Conservation (phyloP, 2,797 vertebrate species). For the Bradypodion pumilum region DNA sequence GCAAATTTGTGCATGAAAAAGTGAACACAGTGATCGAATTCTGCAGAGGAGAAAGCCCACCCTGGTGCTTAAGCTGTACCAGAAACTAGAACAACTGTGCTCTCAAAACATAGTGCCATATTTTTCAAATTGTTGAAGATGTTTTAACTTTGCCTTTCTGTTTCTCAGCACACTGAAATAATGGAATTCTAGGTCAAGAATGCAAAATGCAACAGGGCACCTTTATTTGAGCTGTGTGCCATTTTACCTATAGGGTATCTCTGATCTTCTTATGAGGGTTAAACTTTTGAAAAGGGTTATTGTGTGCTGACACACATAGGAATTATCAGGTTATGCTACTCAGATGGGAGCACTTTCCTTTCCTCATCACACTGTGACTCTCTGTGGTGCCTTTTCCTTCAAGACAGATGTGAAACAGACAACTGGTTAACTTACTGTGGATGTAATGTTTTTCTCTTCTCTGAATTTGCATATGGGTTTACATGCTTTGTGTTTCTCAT, state of each 20-base stretch:
- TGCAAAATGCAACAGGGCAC: background rate
- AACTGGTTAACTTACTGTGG: constrained; percentile 41
- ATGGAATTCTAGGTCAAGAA: constrained; percentile 12
- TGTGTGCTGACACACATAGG: background rate
- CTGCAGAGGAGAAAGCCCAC: no score
- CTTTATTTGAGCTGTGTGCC: constrained; percentile 16
- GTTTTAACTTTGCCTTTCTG: constrained; percentile 18
- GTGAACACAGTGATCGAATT: background rate
- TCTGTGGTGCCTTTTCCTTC: constrained; percentile 19
- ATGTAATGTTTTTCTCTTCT: constrained; percentile 38
- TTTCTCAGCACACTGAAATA: constrained; percentile 1
- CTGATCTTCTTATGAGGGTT: constrained; percentile 9
- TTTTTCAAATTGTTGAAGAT: constrained; percentile 13
- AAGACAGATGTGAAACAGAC: constrained; percentile 36
- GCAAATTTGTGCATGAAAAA: background rate
- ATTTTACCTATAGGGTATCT: constrained; percentile 20
- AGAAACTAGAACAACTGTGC: background rate
- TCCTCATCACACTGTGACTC: constrained; percentile 24
- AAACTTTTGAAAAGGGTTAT: constrained; percentile 17
- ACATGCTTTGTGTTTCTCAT: background rate
- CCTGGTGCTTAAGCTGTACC: constrained; percentile 1
- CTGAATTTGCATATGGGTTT: constrained; percentile 32
- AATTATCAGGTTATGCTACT: background rate
- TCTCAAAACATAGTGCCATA: background rate
- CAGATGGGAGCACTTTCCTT: background rate